These are phyloP conservation scores for Diplodus sargus DNA, from an alignment of 2,797 vertebrate species.

Conservation along the genomic window DNA sequence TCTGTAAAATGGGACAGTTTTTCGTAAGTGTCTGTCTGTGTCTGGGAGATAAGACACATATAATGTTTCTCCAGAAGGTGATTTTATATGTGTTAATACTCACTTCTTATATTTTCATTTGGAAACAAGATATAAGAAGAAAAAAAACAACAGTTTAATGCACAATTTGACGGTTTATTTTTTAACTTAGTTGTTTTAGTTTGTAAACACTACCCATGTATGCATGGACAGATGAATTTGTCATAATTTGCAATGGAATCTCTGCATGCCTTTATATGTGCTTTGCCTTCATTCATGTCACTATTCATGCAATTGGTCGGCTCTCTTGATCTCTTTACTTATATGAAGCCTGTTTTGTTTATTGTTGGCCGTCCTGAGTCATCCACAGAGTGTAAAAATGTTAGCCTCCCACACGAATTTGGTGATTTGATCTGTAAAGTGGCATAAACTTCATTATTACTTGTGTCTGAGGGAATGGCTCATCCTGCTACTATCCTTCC, in stretches of 20 bases:
- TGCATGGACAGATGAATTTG: not conserved
- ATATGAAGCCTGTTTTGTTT: slow-evolving; percentile 2
- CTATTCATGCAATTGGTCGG: not conserved
- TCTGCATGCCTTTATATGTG: too few species aligned
- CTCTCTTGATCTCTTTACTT: not conserved
- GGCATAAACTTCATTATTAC: slow-evolving; percentile 17
- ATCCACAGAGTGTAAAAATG: not conserved
- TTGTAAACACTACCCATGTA: not conserved
- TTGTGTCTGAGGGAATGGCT: not conserved
- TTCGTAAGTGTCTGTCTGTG: too few species aligned
- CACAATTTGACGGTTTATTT: too few species aligned
- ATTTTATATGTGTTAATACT: too few species aligned
- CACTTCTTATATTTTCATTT: too few species aligned
- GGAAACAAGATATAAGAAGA: too few species aligned
- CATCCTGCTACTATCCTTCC: not conserved
- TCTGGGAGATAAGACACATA: too few species aligned
- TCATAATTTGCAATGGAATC: too few species aligned
- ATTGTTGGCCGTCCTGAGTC: slow-evolving; percentile 2
- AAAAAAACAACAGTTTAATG: too few species aligned
- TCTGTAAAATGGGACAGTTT: too few species aligned
- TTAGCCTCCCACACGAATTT: slow-evolving; percentile 23
- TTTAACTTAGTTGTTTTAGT: too few species aligned
- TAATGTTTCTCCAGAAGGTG: too few species aligned
- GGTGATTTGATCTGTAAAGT: slow-evolving; percentile 19
- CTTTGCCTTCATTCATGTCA: not conserved